Conservation (phyloP, 2,888 invertebrate genomes). For the Frankliniella fusca region DNA sequence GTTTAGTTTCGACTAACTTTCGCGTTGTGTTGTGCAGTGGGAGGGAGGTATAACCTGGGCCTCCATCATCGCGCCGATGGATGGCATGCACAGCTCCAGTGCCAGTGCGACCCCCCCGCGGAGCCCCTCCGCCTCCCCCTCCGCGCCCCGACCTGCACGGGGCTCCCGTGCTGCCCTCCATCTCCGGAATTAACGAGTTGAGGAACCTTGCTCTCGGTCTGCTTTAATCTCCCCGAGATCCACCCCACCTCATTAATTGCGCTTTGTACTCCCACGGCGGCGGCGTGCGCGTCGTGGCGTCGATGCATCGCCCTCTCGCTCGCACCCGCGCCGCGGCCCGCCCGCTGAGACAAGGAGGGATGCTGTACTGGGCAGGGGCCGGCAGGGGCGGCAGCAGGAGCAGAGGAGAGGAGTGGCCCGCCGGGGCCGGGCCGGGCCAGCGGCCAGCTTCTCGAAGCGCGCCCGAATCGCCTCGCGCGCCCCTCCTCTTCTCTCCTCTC, state of each 20-base stretch:
- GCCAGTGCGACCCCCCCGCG: neutral
- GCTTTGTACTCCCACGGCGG: neutral
- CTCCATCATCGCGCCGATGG: neutral
- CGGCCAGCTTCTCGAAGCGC: constrained; percentile 28
- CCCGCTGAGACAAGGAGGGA: neutral
- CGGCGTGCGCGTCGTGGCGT: neutral
- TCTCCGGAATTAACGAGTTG: neutral
- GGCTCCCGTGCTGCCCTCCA: constrained; percentile 7
- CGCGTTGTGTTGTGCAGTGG: no score
- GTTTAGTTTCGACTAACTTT: no score
- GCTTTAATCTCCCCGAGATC: constrained; percentile 16
- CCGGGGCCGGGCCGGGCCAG: neutral
- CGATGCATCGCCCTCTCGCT: neutral
- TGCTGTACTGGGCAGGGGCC: no score
- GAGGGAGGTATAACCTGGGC: neutral
- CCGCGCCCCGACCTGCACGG: no score
- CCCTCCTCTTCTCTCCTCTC: neutral
- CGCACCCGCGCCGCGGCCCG: neutral
- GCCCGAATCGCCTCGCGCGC: constrained; percentile 35
- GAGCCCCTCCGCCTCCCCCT: neutral
- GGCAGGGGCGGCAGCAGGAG: neutral
- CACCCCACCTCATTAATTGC: constrained; percentile 7
- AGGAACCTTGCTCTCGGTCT: neutral
- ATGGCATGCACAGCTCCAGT: neutral
- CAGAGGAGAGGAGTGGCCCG: neutral